phyloP scores from a whole-genome alignment of 1,140 invertebrate genomes.

The Bombyx mandarina region DNA sequence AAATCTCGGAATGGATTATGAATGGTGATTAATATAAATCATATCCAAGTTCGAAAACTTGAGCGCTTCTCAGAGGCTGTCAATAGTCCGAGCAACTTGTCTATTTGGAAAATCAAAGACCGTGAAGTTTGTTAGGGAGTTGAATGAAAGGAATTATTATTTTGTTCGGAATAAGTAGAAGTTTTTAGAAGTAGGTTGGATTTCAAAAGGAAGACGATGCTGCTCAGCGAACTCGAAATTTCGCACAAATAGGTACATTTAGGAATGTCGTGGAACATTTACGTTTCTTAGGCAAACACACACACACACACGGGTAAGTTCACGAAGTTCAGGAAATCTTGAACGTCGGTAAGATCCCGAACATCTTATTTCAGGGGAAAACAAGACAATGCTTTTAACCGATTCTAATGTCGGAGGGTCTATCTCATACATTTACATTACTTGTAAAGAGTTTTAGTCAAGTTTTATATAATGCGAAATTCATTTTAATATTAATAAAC shows the following conservation, averaged over 20 bases:
- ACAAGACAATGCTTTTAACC: constrained; percentile 66
- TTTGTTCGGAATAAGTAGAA: too few species aligned
- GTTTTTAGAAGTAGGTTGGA: constrained; percentile 1
- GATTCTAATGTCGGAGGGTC: constrained; percentile 34
- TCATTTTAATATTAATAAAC: too few species aligned
- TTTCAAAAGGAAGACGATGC: constrained; percentile 6
- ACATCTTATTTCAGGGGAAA: constrained; percentile 46
- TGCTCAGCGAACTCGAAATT: constrained; percentile 3
- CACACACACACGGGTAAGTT: constrained; percentile 17
- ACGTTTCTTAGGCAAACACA: constrained; percentile 10
- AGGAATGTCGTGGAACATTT: constrained; percentile 7
- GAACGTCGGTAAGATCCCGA: constrained; percentile 32
- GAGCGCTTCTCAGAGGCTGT: too few species aligned
- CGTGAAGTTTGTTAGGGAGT: too few species aligned
- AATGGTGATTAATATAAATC: too few species aligned
- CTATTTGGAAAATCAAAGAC: too few species aligned
- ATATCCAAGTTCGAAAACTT: too few species aligned
- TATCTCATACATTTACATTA: constrained; percentile 20
- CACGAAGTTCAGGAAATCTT: constrained; percentile 37
- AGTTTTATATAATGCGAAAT: constrained; percentile 12
- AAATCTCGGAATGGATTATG: neutral
- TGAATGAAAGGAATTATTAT: too few species aligned
- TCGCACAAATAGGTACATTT: constrained; percentile 1
- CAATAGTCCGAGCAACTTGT: too few species aligned
- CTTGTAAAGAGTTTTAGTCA: constrained; percentile 14